Conservation (phyloP, 1,140 invertebrate species). For the Drosophila lacertosa region DNA sequence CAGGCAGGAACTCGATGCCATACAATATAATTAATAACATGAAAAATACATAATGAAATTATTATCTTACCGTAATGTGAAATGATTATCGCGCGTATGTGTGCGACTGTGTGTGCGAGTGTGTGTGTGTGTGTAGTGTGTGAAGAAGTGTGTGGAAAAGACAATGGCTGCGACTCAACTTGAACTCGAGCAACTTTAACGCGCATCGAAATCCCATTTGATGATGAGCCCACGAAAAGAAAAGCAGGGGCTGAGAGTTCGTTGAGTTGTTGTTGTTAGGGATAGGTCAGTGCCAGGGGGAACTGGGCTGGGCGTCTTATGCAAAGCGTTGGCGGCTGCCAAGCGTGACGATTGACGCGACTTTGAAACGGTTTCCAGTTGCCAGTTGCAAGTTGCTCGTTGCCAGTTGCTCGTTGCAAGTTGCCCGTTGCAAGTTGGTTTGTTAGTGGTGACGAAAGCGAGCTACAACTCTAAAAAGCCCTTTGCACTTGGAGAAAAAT, state of each 20-base stretch:
- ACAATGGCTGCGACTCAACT: slow-evolving; percentile 60
- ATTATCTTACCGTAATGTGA: slow-evolving; percentile 81
- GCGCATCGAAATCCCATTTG: slow-evolving; percentile 57
- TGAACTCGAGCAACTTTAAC: slow-evolving; percentile 58
- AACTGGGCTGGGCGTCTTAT: slow-evolving; percentile 42
- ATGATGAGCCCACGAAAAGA: neutral
- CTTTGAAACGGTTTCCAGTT: slow-evolving; percentile 58
- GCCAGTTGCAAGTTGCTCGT: slow-evolving; percentile 6
- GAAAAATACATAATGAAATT: slow-evolving; percentile 82
- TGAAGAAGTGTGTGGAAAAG: slow-evolving; percentile 60
- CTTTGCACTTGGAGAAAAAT: neutral
- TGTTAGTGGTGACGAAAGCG: neutral
- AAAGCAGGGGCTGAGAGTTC: neutral
- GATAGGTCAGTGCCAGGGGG: slow-evolving; percentile 65
- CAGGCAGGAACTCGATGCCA: slow-evolving; percentile 45
- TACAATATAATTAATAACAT: slow-evolving; percentile 79
- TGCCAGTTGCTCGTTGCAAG: slow-evolving; percentile 10
- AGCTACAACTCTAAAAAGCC: neutral
- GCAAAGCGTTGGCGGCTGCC: slow-evolving; percentile 61
- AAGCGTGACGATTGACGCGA: slow-evolving; percentile 68
- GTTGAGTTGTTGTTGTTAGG: slow-evolving; percentile 19
- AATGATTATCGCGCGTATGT: slow-evolving; percentile 66
- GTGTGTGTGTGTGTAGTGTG: slow-evolving; percentile 52
- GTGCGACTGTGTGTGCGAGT: slow-evolving; percentile 1
- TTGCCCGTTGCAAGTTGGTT: slow-evolving; percentile 10